phyloP scores from a whole-genome alignment of 2,113 vertebrate genomes.

The Myotis yumanensis region DNA sequence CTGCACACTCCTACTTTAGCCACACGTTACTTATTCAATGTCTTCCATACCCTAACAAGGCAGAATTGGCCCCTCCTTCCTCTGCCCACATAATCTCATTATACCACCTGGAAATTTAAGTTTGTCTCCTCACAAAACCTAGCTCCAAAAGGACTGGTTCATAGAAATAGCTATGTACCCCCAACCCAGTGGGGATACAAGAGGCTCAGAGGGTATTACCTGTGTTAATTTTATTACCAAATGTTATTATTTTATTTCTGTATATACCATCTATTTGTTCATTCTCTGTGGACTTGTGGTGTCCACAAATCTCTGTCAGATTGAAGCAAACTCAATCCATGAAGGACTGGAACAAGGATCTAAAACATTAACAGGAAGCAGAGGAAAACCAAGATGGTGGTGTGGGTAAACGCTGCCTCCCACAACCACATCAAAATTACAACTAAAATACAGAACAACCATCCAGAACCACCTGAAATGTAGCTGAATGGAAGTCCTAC shows the following conservation, averaged over 20 bases:
- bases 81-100: neutral
- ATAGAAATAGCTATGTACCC: neutral
- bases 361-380: neutral
- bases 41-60: neutral
- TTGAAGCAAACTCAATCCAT: neutral
- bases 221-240: slow-evolving; percentile 30
- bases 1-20: neutral
- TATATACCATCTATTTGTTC: neutral
- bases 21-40: neutral
- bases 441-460: no score
- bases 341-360: neutral
- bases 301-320: neutral
- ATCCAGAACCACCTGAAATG: no score
- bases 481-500: no score
- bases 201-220: neutral
- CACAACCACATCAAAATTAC: no score
- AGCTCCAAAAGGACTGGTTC: neutral
- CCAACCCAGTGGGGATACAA: neutral
- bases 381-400: no score
- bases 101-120: neutral
- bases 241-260: slow-evolving; percentile 31
- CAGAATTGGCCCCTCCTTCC: neutral
- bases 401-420: no score
- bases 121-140: neutral
- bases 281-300: neutral